These are phyloP conservation scores for Apamea anceps DNA, from an alignment of 2,888 invertebrate species.

Conservation along the genomic window DNA sequence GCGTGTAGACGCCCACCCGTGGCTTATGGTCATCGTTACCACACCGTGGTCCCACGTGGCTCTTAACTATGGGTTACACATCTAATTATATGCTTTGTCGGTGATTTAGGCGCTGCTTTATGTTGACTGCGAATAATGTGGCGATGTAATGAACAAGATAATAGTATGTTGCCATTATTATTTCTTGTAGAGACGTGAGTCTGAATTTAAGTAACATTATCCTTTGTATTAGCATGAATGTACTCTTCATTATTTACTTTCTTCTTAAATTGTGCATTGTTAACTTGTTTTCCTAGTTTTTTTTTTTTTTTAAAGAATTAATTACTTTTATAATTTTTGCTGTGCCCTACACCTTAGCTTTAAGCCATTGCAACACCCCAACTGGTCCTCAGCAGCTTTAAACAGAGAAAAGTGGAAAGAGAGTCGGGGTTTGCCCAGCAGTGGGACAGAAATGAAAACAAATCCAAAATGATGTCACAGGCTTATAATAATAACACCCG, in stretches of 20 bases:
- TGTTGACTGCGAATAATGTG: neutral
- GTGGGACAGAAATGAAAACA: too few species aligned
- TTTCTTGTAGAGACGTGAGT: neutral
- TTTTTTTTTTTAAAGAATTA: neutral
- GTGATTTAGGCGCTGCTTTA: conserved; percentile 18
- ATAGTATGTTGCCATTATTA: conserved; percentile 4
- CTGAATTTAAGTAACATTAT: neutral
- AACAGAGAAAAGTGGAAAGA: neutral
- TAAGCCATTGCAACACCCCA: neutral
- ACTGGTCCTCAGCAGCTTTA: neutral
- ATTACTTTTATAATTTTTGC: neutral
- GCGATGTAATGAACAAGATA: conserved; percentile 22
- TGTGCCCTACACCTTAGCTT: too few species aligned
- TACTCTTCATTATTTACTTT: neutral
- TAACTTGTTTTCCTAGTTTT: neutral
- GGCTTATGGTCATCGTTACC: conserved; percentile 39
- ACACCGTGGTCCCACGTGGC: conserved; percentile 41
- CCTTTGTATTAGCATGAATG: neutral
- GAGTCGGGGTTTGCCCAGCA: neutral
- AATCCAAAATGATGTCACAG: neutral
- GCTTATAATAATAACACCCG: neutral
- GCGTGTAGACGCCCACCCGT: conserved; percentile 23
- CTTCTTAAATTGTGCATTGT: too few species aligned
- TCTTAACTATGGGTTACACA: conserved; percentile 18
- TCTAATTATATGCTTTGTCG: conserved; percentile 42